Evolutionary conservation across 2,113 vertebrate species (phyloP).

Genomic region (Verasper variegatus): DNA sequence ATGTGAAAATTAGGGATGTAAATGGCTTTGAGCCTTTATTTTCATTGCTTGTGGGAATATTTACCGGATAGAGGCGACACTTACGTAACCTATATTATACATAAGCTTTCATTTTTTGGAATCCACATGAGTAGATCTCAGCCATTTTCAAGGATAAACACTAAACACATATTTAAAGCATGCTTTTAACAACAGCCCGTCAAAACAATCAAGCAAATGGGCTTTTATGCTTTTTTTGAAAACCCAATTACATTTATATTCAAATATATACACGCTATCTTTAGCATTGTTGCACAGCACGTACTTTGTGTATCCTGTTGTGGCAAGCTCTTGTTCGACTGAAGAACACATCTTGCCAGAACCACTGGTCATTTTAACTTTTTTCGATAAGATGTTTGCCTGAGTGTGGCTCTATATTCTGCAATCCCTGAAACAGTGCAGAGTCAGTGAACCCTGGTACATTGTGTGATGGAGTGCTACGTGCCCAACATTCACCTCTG

Average conservation of each 20-base stretch:
- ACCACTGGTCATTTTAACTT: conserved; percentile 57
- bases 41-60: conserved; percentile 84
- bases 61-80: conserved; percentile 81
- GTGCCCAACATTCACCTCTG: conserved; percentile 82
- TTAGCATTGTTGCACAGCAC: not conserved
- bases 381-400: conserved; percentile 78
- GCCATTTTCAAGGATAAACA: conserved; percentile 77
- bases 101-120: conserved; percentile 68
- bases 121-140: conserved; percentile 51
- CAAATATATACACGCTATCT: not conserved
- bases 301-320: not conserved
- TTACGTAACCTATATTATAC: conserved; percentile 80
- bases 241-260: conserved; percentile 21
- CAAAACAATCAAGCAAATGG: conserved; percentile 23
- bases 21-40: conserved; percentile 88
- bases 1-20: conserved; percentile 94
- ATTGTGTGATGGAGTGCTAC: conserved; percentile 81
- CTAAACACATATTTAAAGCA: conserved; percentile 54
- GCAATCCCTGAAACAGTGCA: conserved; percentile 78
- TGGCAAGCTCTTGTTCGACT: not conserved
- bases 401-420: conserved; percentile 75
- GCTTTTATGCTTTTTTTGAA: conserved; percentile 28
- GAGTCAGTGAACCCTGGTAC: conserved; percentile 84
- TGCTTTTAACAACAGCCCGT: conserved; percentile 46
- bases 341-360: not conserved